These are phyloP conservation scores for Cryptoleucopteryx plumbea DNA, from an alignment of 2,113 vertebrate genomes.

Conservation along the genomic window DNA sequence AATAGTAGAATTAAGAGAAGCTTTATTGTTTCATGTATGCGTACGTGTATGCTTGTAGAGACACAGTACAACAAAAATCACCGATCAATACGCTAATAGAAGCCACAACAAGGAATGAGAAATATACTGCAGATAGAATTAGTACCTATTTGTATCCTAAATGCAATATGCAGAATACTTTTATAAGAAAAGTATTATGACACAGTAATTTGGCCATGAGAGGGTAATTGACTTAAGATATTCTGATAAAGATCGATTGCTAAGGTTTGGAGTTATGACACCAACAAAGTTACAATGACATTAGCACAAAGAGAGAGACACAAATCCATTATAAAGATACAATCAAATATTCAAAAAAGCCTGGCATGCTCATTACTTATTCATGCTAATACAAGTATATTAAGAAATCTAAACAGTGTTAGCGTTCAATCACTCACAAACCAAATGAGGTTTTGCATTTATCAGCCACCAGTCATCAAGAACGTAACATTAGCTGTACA, in stretches of 20 bases:
- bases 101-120: background rate
- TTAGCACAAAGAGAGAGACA: constrained; percentile 85
- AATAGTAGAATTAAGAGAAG: background rate
- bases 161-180: constrained; percentile 16
- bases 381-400: constrained; percentile 99
- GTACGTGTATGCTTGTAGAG: background rate
- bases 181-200: constrained; percentile 51
- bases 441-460: constrained; percentile 91
- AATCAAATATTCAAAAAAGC: constrained; percentile 98
- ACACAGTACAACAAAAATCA: background rate
- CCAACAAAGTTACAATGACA: constrained; percentile 87
- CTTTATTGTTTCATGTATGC: background rate
- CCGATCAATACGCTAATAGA: background rate
- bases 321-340: constrained; percentile 90
- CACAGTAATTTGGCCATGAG: constrained; percentile 60
- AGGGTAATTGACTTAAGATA: constrained; percentile 86
- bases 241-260: constrained; percentile 91
- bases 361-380: constrained; percentile 94
- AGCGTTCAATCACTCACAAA: constrained; percentile 93
- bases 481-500: constrained; percentile 70
- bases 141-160: constrained; percentile 40
- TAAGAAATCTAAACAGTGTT: constrained; percentile 97
- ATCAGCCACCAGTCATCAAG: constrained; percentile 83
- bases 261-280: constrained; percentile 81
- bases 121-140: constrained; percentile 13